Base-by-base conservation (phyloP, 2,797 vertebrate species). In the Heteromormyrus szaboi region DNA sequence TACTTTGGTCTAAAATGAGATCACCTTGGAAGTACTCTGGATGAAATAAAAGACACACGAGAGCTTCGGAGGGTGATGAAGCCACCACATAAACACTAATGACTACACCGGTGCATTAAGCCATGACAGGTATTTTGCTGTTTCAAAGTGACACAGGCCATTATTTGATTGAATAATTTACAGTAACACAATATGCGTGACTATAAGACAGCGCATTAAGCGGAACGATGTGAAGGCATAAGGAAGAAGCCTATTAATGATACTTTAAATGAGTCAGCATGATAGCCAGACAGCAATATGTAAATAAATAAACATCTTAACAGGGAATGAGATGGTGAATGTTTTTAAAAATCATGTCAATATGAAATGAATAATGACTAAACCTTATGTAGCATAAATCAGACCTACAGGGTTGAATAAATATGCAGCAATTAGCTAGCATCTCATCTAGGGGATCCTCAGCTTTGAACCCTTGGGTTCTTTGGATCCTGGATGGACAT, bases 11-110 rank as follows among this genome's bases (percentile, higher is more conserved):
- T 88, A 65, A 44, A 19, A 50, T 44, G 17, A 37, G 14, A 56
- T 12, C 50, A 54, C n/a, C 19, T 84, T 44, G 65, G 12, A 72
- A 62, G 25, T 22, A 12, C 22, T 41, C 1, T 41, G 46, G 7
- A 88, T n/a, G 62, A 88, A 59, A 65, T 72, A 72, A 25, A 19
- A 44, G 19, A 86, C 53, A 87, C n/a, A 87, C 50, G n/a, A 76
- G 62, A 0, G 17, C 9, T 53, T n/a, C 37, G 41, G 51, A 86
- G 51, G 14, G 84, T 54, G 22, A 81, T 72, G 41, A 88, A 86
- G 41, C 48, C 33, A 62, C 37, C 44, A 46, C 25, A 54, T 37
- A 86, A 33, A n/a, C 59, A 72, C 46, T 85, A 88, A 88, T 88
- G 87, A 53, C n/a, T 44, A 54, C 37, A 19, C 46, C n/a, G 41